Conservation (phyloP, 2,888 invertebrate species). For the Nyleta sp. region DNA sequence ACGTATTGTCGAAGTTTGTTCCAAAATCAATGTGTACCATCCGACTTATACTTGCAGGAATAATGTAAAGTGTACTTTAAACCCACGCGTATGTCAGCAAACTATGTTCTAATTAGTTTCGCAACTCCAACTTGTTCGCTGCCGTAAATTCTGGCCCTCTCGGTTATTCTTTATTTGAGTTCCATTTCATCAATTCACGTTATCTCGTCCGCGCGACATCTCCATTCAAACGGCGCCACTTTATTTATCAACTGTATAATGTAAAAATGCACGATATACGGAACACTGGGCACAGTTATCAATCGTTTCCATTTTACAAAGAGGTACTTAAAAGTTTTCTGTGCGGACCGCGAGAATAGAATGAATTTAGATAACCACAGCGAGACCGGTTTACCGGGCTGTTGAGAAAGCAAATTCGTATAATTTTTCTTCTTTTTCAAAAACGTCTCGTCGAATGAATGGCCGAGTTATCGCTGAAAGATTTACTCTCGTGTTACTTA, state of each 20-base stretch:
- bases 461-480: constrained; percentile 32
- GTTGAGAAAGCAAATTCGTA: constrained; percentile 32
- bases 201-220: constrained; percentile 7
- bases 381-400: neutral
- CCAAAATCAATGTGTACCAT: constrained; percentile 24
- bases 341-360: constrained; percentile 1
- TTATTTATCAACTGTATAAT: neutral
- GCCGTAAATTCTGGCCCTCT: neutral
- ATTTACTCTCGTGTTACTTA: constrained; percentile 47
- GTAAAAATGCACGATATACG: constrained; percentile 4
- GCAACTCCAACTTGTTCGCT: constrained; percentile 7
- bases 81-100: constrained; percentile 18
- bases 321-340: constrained; percentile 22
- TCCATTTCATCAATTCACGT: neutral
- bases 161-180: neutral
- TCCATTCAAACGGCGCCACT: neutral
- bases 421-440: constrained; percentile 32
- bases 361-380: constrained; percentile 26
- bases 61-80: constrained; percentile 40
- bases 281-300: no score
- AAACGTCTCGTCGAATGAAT: constrained; percentile 28
- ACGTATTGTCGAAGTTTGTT: constrained; percentile 34
- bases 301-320: constrained; percentile 16
- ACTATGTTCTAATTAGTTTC: constrained; percentile 33
- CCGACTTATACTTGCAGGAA: constrained; percentile 27